A percentile compares a stretch with the other conserved stretches of the same genome.
These are phyloP conservation scores for Encarsia formosa DNA, from an alignment of 2,888 invertebrate species.

Conservation along the genomic window DNA sequence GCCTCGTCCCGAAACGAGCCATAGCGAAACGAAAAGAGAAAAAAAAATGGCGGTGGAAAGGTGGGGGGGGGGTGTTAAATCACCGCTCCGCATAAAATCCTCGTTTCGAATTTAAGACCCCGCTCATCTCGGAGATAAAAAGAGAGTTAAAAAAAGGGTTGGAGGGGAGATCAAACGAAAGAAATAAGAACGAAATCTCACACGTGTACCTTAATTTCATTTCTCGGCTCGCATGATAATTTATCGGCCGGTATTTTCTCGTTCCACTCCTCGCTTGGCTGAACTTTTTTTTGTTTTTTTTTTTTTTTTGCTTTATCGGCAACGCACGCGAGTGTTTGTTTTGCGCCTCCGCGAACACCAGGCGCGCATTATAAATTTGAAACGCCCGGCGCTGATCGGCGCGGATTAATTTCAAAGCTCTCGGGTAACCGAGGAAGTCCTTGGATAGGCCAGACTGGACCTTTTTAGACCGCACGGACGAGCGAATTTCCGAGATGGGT, in stretches of 20 bases:
- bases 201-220: constrained; percentile 25
- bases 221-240: constrained; percentile 16
- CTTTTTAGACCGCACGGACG: no score
- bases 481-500: no score
- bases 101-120: constrained; percentile 6
- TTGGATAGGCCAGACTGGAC: no score
- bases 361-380: no score
- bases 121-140: background rate
- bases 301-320: constrained; percentile 13
- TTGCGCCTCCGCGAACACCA: background rate
- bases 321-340: background rate
- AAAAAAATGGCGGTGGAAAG: background rate
- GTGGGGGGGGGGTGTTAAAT: background rate
- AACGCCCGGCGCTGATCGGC: background rate
- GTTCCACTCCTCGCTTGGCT: background rate
- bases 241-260: constrained; percentile 18
- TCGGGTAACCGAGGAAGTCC: no score
- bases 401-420: constrained; percentile 21
- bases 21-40: no score
- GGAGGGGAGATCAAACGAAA: background rate
- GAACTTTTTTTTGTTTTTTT: constrained; percentile 18
- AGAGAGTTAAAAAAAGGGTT: background rate
- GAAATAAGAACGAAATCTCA: constrained; percentile 9
- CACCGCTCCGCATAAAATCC: constrained; percentile 10
- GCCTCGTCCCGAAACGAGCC: no score